Conservation (phyloP, 2,113 vertebrate genomes). For the Gopherus evgoodei region DNA sequence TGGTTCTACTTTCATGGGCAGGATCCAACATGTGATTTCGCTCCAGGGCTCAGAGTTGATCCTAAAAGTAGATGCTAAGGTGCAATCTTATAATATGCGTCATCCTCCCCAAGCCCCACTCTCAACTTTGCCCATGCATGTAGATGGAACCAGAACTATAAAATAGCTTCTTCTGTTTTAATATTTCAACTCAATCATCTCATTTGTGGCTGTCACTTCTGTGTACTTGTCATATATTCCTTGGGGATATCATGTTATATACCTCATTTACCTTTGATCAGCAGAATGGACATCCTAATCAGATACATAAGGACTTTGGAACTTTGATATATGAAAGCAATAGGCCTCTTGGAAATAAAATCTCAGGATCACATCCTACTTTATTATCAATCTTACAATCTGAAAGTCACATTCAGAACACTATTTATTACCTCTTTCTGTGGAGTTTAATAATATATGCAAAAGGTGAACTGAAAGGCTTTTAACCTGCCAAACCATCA, state of each 20-base stretch:
- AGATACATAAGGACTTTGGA: conserved; percentile 57
- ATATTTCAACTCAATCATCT: conserved; percentile 32
- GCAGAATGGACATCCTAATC: conserved; percentile 31
- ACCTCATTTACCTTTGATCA: conserved; percentile 56
- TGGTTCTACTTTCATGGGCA: not conserved
- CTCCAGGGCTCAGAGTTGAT: not conserved
- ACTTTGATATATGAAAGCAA: conserved; percentile 62
- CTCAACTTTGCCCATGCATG: not conserved
- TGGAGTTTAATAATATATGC: conserved; percentile 20
- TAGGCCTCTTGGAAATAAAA: conserved; percentile 53
- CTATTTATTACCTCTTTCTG: conserved; percentile 27
- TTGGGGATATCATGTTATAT: not conserved
- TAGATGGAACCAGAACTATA: conserved; percentile 1
- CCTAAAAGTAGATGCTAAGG: not conserved
- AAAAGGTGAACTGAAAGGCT: conserved; percentile 46
- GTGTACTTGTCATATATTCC: conserved; percentile 4
- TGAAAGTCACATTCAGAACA: conserved; percentile 69
- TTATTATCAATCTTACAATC: conserved; percentile 63
- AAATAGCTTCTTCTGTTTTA: not conserved
- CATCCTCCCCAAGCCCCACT: not conserved
- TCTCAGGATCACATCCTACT: conserved; percentile 50
- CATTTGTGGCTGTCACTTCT: not conserved
- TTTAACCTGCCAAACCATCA: conserved; percentile 32
- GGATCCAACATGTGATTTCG: not conserved
- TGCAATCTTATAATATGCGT: not conserved